Base-by-base conservation (phyloP, 2,888 invertebrate genomes). In the Spodoptera picta region DNA sequence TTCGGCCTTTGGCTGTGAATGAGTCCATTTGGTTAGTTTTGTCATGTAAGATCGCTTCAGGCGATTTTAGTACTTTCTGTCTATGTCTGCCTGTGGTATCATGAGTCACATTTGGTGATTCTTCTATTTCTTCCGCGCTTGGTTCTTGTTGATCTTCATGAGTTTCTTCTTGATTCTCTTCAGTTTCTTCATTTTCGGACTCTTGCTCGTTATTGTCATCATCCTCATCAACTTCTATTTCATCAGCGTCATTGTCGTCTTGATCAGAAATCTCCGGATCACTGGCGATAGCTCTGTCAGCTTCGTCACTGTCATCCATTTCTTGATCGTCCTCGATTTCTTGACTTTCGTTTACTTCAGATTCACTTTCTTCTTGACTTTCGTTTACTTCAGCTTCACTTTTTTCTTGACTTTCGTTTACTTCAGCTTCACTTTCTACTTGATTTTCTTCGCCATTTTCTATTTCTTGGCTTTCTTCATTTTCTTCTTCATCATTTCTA, bases 11-110 rank as follows among this genome's bases (percentile, higher is more conserved):
- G 0, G 73, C 66, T 11, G 67, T 78, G 31, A 88, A 90, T 0
- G 90, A 89, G 42, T 87, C 82, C 5, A 72, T 71, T 45, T 82
- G 73, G 41, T 83, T 84, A 2, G 80, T 79, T 44, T 77, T 83
- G 24, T 86, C 64, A 14, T 83, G 79, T 53, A 87, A 71, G n/a
- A 90, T 73, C 1, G 77, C 83, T 87, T 93, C 93, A 5, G 90
- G 92, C 0, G 89, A 88, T 55, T 85, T 76, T 10, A 77, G 65
- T 12, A 47, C 2, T 48, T 85, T 87, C 43, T 82, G 81, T 70
- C 81, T 84, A 36, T 85, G 72, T 58, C 82, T 82, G 53, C 84
- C 86, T 5, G 87, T 89, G 11, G 87, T 88, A 47, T 89, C 84
- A 47, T 87, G 86, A 10, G 84, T 83, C 12, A 71, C 62, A 31